Evolutionary conservation across 2,113 vertebrate species (phyloP).

Genomic region (Pachypanchax playfairii): DNA sequence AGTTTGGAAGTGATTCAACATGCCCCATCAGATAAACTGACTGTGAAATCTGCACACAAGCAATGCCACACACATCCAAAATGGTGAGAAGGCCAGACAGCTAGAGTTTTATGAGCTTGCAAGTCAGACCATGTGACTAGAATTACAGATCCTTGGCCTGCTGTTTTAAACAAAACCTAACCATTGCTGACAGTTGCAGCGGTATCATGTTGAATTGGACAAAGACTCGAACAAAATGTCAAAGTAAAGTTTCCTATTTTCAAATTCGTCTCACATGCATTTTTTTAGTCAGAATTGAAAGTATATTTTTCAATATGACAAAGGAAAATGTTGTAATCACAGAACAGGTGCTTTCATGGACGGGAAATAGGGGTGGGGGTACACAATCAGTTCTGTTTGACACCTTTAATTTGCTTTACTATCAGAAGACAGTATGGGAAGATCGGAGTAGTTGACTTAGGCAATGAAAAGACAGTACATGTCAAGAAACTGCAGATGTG

Average conservation of each 20-base stretch:
- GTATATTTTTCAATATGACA: constrained; percentile 45
- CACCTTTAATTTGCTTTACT: constrained; percentile 47
- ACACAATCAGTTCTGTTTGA: constrained; percentile 32
- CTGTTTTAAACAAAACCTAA: constrained; percentile 54
- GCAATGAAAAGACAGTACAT: constrained; percentile 52
- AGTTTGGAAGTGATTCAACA: constrained; percentile 26
- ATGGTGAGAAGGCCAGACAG: constrained; percentile 7
- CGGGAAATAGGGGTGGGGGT: constrained; percentile 44
- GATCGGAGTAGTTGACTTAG: constrained; percentile 43
- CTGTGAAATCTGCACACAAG: constrained; percentile 8
- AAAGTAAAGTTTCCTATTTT: constrained; percentile 34
- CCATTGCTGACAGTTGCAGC: constrained; percentile 52
- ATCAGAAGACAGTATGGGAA: constrained; percentile 61
- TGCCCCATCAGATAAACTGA: constrained; percentile 9
- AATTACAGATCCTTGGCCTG: constrained; percentile 43
- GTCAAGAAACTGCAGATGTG: constrained; percentile 62
- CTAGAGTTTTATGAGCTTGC: background rate
- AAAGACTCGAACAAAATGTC: constrained; percentile 46
- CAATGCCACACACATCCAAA: constrained; percentile 6
- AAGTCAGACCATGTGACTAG: constrained; percentile 38
- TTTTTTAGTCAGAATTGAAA: constrained; percentile 31
- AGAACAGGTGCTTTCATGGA: constrained; percentile 52
- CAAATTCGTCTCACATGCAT: constrained; percentile 16
- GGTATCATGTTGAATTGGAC: constrained; percentile 29
- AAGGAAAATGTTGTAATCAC: constrained; percentile 46